Conservation (phyloP, 2,888 invertebrate species). For the Campaea margaritaria region DNA sequence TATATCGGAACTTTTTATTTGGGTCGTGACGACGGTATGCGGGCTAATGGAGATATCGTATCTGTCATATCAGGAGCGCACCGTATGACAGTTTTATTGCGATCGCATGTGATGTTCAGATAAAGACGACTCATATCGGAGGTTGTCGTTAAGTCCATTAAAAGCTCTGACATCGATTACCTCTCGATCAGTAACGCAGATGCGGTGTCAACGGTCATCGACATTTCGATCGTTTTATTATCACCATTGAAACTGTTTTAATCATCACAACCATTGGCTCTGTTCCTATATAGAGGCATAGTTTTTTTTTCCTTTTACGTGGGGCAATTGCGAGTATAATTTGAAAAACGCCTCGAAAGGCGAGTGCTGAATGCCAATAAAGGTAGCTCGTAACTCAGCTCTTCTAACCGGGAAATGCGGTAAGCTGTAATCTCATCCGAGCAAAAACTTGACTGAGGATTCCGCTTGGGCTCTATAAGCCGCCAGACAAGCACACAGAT, state of each 20-base stretch:
- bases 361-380: constrained; percentile 62
- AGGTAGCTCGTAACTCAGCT: constrained; percentile 65
- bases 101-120: constrained; percentile 69
- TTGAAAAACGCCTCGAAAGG: constrained; percentile 55
- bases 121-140: constrained; percentile 60
- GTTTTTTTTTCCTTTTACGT: constrained; percentile 55
- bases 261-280: constrained; percentile 33
- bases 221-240: constrained; percentile 39
- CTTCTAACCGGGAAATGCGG: constrained; percentile 58
- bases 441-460: constrained; percentile 67
- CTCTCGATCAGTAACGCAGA: constrained; percentile 39
- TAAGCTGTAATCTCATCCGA: constrained; percentile 68
- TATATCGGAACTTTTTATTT: constrained; percentile 67
- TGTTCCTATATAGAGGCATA: constrained; percentile 49
- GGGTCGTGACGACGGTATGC: constrained; percentile 70
- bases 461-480: constrained; percentile 44
- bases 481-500: constrained; percentile 9
- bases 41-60: constrained; percentile 78
- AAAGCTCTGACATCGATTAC: constrained; percentile 41
- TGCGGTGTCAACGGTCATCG: constrained; percentile 39
- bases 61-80: constrained; percentile 76
- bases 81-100: constrained; percentile 80
- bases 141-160: constrained; percentile 49
- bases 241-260: constrained; percentile 39
- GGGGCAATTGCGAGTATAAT: constrained; percentile 52